Evolutionary conservation across 1,140 invertebrate species (phyloP).

Genomic region (Drosophila simulans): DNA sequence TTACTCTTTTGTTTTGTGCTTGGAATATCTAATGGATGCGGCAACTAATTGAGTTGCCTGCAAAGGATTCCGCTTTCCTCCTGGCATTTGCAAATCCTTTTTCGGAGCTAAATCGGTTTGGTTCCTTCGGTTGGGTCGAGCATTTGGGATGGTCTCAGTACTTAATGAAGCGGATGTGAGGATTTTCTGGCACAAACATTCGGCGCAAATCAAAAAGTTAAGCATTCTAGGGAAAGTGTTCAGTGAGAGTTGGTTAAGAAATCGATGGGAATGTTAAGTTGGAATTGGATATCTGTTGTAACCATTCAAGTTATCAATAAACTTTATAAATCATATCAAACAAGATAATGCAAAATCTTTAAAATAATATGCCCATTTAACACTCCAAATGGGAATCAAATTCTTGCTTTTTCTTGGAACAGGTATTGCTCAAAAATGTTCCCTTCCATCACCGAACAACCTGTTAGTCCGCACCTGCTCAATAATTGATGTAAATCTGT

Average conservation of each 20-base stretch:
- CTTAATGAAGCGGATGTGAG: conserved; percentile 51
- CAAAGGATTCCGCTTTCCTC: conserved; percentile 29
- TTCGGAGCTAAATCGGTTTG: conserved; percentile 45
- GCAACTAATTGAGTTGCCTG: conserved; percentile 77
- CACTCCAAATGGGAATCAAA: neutral
- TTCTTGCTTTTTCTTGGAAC: conserved; percentile 3
- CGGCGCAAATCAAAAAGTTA: conserved; percentile 40
- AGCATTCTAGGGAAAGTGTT: neutral
- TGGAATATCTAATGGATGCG: conserved; percentile 78
- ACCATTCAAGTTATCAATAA: neutral
- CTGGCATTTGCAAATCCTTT: conserved; percentile 52
- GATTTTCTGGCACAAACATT: conserved; percentile 32
- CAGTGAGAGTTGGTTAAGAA: neutral
- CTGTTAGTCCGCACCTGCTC: conserved; percentile 52
- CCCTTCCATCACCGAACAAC: conserved; percentile 7
- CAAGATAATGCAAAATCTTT: neutral
- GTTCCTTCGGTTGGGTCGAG: neutral
- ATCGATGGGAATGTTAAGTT: neutral
- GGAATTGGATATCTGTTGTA: neutral
- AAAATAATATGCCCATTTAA: no score
- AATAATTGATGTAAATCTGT: conserved; percentile 80
- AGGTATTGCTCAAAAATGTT: conserved; percentile 2
- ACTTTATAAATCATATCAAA: no score
- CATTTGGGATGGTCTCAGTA: conserved; percentile 8
- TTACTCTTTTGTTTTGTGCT: conserved; percentile 65